A percentile compares a stretch with the other conserved stretches of the same genome.
Conservation (phyloP, 2,113 vertebrate genomes). For the Gopherus evgoodei region DNA sequence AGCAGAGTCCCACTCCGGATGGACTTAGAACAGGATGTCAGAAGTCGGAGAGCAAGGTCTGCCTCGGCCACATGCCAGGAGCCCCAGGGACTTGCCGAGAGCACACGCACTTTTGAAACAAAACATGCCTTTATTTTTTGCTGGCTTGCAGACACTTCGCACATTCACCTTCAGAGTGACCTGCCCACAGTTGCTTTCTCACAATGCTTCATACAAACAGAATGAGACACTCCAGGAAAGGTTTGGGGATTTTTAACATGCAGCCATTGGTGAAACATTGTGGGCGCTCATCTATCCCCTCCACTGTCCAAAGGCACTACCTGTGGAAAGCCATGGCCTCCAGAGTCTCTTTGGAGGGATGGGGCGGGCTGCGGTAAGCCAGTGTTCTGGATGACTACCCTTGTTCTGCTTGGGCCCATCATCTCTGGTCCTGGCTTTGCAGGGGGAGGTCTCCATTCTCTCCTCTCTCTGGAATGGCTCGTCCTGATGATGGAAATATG, state of each 20-base stretch:
- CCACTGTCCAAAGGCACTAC: neutral
- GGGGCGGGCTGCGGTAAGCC: neutral
- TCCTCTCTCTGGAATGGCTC: neutral
- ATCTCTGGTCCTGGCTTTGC: rapidly evolving
- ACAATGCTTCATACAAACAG: neutral
- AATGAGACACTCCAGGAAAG: neutral
- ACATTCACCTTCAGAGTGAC: neutral
- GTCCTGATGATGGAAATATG: neutral
- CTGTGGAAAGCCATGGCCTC: neutral
- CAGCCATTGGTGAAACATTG: neutral
- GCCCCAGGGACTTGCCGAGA: neutral
- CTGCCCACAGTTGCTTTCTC: neutral
- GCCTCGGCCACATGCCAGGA: rapidly evolving
- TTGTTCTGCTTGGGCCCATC: neutral
- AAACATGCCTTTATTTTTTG: rapidly evolving
- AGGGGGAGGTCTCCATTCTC: neutral
- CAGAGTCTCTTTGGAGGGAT: neutral
- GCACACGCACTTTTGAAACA: rapidly evolving
- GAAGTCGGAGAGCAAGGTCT: neutral
- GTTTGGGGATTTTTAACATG: neutral
- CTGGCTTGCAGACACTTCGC: neutral
- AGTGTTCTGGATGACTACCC: neutral
- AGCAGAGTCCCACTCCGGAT: neutral
- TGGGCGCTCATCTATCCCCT: neutral
- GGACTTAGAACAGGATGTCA: neutral